Evolutionary conservation across 2,113 vertebrate genomes (phyloP), one percentile per base, ranked within the genome.

Genomic region (Varanus komodoensis): DNA sequence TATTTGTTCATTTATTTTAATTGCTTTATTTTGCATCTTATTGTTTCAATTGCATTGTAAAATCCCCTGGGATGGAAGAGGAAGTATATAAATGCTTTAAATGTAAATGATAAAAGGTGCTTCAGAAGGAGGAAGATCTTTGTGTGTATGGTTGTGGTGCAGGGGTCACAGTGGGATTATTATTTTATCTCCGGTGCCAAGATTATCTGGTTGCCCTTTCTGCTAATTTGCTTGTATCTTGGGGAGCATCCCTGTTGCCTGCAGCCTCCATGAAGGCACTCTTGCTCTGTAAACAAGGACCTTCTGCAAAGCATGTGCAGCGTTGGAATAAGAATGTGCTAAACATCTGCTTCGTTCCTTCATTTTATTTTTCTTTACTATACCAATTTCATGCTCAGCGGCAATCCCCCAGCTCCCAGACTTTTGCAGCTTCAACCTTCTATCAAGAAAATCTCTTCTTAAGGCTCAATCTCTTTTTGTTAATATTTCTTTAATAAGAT

Each of bases 401-500:
- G 27, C 77, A 87, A n/a, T 80, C 93, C 94, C 21, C n/a, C 14
- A 19, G 15, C 67, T 54, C 64, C 32, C 90, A 68, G 87, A 88
- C 86, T 92, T 90, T 92, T 75, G 23, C 74, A 86, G 92, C 90
- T 94, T 92, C 52, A 0, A 87, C 87, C 87, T 69, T 0, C 0
- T 25, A 34, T 82, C 64, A 44, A 61, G 94, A 91, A 84, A 94
- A 84, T 92, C 67, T 89, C 83, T 38, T 74, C 94, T 95, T 82
- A 32, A 93, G 92, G 75, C 71, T 93, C 93, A 87, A 57, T 91
- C 91, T 91, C 89, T 91, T 94, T 92, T 89, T 86, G 80, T 73
- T 91, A 88, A 93, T 86, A 86, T 93, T 94, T 93, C 87, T 92
- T 95, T 94, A 93, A 92, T 94, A 90, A 94, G 88, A 91, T 93